Evolutionary conservation across 2,888 invertebrate genomes (phyloP), one percentile per base, ranked within the genome.

Genomic region (Proisotoma minuta): DNA sequence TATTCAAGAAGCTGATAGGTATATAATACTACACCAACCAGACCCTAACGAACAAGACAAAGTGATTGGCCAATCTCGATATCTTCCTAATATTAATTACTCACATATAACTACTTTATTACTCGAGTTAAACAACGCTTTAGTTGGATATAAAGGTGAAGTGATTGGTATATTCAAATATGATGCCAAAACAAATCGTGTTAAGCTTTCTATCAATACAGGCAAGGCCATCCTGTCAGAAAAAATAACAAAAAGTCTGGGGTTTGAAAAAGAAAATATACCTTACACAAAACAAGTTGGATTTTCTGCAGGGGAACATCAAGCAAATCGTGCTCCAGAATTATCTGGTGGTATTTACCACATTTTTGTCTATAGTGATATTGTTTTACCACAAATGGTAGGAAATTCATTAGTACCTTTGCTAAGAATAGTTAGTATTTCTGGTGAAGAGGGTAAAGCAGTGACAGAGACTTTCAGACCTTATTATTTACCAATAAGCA

Each of bases 301-400:
- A 8, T 15, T 43, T 18, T 43, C 4, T 43, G 4, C 20, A 18
- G 8, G 23, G 23, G 5, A 15, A 49, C 18, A 15, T 15, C 49
- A 4, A 18, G 34, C 34, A 15, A 10, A 8, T 10, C 15, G 8
- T 15, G 8, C 34, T 49, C 49, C 49, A 22, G 49, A 22, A 4
- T 22, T 23, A 3, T 49, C 23, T 22, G 34, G 34, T 34, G 54
- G 54, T 20, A 18, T 47, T 24, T n/a, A 57, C 43, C 57, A 57
- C 28, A 57, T 47, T 24, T 57, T 57, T 47, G n/a, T 57, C 2
- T 57, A 57, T 18, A 1, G 18, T 24, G 57, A 57, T 47, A 57
- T 57, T 10, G 34, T 57, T 12, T 2, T 43, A 18, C 57, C 43
- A 1, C 12, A 40, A 2, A 27, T 57, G 1, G 57, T 57, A 1